Evolutionary conservation across 2,797 vertebrate species (phyloP).

Genomic region (Adelosebastes latens): DNA sequence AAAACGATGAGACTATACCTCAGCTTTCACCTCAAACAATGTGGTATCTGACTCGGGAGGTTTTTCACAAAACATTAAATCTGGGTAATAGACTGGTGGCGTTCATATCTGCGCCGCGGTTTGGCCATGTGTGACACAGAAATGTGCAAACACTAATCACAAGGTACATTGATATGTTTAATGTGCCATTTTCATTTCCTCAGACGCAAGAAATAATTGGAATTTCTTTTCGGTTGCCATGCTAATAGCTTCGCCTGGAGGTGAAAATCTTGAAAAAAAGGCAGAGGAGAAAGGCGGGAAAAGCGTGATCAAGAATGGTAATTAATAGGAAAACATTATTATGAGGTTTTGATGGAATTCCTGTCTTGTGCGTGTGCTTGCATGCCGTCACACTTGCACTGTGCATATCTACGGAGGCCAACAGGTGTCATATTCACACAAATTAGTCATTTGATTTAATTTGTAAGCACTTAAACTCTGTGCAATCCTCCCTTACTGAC

Average conservation of each 20-base stretch:
- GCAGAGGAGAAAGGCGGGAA: conserved; percentile 6
- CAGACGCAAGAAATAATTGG: conserved; percentile 67
- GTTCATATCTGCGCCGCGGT: conserved; percentile 11
- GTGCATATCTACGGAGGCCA: neutral
- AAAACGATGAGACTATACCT: neutral
- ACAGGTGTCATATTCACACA: neutral
- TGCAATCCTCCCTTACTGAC: neutral
- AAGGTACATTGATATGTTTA: conserved; percentile 61
- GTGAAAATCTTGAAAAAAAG: conserved; percentile 29
- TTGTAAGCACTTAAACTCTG: neutral
- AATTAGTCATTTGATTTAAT: neutral
- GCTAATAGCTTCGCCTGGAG: conserved; percentile 57
- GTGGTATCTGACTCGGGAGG: conserved; percentile 6
- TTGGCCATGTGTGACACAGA: conserved; percentile 32
- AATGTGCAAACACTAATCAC: conserved; percentile 60
- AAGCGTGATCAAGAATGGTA: conserved; percentile 27
- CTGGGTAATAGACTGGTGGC: conserved; percentile 19
- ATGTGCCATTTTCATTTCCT: conserved; percentile 66
- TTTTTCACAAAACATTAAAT: conserved; percentile 43
- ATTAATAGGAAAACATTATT: conserved; percentile 60
- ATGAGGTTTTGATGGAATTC: conserved; percentile 30
- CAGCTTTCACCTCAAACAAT: conserved; percentile 10
- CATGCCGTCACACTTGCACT: neutral
- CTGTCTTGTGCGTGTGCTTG: neutral
- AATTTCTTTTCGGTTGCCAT: conserved; percentile 55